Evolutionary conservation across 1,140 invertebrate species (phyloP).

Genomic region (Zaprionus nigranus): DNA sequence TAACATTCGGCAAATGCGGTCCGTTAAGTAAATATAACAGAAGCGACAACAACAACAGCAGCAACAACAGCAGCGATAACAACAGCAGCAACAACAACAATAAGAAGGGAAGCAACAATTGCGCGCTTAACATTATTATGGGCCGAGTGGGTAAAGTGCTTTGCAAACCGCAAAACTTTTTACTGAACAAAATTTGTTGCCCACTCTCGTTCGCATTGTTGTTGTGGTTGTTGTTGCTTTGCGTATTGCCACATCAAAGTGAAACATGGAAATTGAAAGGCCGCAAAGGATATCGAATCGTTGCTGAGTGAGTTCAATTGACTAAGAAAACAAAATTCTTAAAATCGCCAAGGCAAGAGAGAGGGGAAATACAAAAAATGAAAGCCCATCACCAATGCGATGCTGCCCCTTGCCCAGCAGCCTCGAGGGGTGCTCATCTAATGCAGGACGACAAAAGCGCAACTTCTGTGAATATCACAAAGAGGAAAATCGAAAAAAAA

Average conservation of each 20-base stretch:
- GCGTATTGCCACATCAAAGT: slow-evolving; percentile 73
- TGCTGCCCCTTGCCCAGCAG: background rate
- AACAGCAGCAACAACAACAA: slow-evolving; percentile 4
- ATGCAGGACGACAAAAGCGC: slow-evolving; percentile 74
- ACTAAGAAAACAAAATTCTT: slow-evolving; percentile 81
- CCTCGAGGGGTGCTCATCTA: slow-evolving; percentile 53
- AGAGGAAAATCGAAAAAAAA: slow-evolving; percentile 35
- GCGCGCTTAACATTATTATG: slow-evolving; percentile 67
- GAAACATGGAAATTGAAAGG: slow-evolving; percentile 56
- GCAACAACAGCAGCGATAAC: slow-evolving; percentile 30
- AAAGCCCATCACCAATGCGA: background rate
- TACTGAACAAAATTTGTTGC: slow-evolving; percentile 58
- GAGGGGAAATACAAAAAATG: background rate
- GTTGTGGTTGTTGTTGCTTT: slow-evolving; percentile 26
- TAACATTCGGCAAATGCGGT: slow-evolving; percentile 54
- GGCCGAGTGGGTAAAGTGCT: slow-evolving; percentile 44
- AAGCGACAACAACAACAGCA: slow-evolving; percentile 15
- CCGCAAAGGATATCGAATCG: slow-evolving; percentile 65
- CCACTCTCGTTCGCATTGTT: slow-evolving; percentile 9
- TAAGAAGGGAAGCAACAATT: slow-evolving; percentile 21
- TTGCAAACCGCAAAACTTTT: slow-evolving; percentile 65
- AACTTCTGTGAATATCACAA: slow-evolving; percentile 54
- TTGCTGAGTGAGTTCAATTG: slow-evolving; percentile 80
- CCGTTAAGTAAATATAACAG: slow-evolving; percentile 56
- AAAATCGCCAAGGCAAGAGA: background rate